Evolutionary conservation across 2,888 invertebrate species (phyloP).

Genomic region (Leucoma salicis): DNA sequence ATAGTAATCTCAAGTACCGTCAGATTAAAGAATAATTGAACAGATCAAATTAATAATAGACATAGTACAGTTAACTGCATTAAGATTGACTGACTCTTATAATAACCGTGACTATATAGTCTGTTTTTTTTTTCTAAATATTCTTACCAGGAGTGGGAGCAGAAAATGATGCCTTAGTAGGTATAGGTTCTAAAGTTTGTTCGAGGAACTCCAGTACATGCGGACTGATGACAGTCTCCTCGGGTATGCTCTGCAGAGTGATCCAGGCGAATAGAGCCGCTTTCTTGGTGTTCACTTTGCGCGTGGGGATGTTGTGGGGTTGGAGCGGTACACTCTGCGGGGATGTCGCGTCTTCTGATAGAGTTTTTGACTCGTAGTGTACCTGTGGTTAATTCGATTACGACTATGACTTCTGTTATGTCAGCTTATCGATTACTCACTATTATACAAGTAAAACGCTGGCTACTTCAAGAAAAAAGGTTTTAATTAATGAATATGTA

Average conservation of each 20-base stretch:
- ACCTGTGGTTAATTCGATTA: conserved; percentile 75
- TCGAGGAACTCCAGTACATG: conserved; percentile 98
- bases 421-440: too few species aligned
- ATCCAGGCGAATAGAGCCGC: conserved; percentile 97
- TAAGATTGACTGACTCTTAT: too few species aligned
- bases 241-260: conserved; percentile 97
- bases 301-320: conserved; percentile 35
- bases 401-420: too few species aligned
- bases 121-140: too few species aligned
- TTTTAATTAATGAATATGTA: too few species aligned
- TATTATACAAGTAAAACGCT: too few species aligned
- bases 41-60: too few species aligned
- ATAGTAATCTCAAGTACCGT: too few species aligned
- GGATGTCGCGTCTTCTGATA: conserved; percentile 82
- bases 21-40: too few species aligned
- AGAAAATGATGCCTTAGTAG: conserved; percentile 82
- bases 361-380: conserved; percentile 90
- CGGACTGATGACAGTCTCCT: conserved; percentile 98
- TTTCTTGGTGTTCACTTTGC: conserved; percentile 88
- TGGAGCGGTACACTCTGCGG: conserved; percentile 45
- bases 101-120: too few species aligned
- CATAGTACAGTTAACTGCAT: too few species aligned
- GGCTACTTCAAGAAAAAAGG: too few species aligned
- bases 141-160: conserved; percentile 59
- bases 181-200: conserved; percentile 97